phyloP scores from a whole-genome alignment of 2,797 vertebrate species.

The Sebastes taczanowskii region DNA sequence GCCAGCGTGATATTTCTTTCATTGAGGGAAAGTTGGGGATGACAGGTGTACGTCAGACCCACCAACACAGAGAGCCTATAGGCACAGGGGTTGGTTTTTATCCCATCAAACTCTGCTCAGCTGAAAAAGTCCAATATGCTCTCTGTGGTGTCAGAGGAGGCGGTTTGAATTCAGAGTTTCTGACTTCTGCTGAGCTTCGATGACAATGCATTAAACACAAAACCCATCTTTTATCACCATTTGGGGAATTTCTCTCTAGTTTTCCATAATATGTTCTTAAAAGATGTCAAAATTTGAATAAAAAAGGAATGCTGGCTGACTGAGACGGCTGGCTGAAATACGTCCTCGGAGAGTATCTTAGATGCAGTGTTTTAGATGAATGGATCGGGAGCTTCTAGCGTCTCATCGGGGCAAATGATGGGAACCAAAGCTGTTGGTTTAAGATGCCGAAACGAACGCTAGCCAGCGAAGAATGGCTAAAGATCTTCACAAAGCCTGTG shows the following conservation, averaged over 20 bases:
- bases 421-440: slow-evolving; percentile 24
- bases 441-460: slow-evolving; percentile 10
- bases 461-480: slow-evolving; percentile 13
- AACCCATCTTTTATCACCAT: not conserved
- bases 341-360: slow-evolving; percentile 17
- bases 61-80: not conserved
- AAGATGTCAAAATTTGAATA: not conserved
- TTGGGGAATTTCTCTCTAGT: not conserved
- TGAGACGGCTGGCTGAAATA: not conserved
- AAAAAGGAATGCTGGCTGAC: not conserved
- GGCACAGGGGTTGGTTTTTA: not conserved
- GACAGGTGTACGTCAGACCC: not conserved
- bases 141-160: not conserved
- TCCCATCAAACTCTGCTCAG: not conserved
- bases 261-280: not conserved
- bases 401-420: slow-evolving; percentile 10
- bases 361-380: slow-evolving; percentile 19
- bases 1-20: not conserved
- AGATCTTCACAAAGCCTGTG: slow-evolving; percentile 33
- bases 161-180: slow-evolving; percentile 3
- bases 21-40: not conserved
- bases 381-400: not conserved
- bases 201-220: slow-evolving; percentile 9
- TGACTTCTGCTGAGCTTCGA: not conserved
- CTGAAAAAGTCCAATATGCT: not conserved